These are phyloP conservation scores for Nephotettix cincticeps DNA, from an alignment of 1,140 invertebrate species.

Conservation along the genomic window DNA sequence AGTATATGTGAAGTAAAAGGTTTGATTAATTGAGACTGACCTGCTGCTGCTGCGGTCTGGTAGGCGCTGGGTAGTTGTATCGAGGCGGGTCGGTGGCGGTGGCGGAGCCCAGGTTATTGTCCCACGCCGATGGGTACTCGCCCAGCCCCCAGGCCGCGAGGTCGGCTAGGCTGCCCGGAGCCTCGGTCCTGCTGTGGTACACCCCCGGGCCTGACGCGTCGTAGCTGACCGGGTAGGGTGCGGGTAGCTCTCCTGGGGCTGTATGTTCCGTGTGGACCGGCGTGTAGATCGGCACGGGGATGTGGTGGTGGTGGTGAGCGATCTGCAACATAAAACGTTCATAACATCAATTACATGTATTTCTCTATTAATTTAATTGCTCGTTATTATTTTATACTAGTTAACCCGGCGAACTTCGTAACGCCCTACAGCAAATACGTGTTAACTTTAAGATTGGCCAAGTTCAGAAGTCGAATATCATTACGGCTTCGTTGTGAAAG, in stretches of 20 bases:
- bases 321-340: conserved; percentile 50
- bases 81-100: conserved; percentile 9
- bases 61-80: conserved; percentile 12
- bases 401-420: too few species aligned
- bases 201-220: conserved; percentile 47
- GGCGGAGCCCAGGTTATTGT: not conserved
- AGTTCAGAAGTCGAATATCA: too few species aligned
- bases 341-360: too few species aligned
- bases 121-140: conserved; percentile 26
- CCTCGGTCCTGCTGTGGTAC: conserved; percentile 35
- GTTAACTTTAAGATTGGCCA: too few species aligned
- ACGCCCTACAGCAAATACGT: too few species aligned
- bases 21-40: too few species aligned
- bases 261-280: conserved; percentile 38
- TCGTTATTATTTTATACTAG: too few species aligned
- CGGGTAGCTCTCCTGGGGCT: conserved; percentile 32
- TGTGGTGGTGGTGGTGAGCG: conserved; percentile 56
- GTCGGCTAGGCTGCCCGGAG: conserved; percentile 31
- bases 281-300: conserved; percentile 53
- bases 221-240: conserved; percentile 43
- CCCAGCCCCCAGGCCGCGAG: conserved; percentile 40
- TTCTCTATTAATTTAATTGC: too few species aligned
- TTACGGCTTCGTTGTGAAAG: too few species aligned
- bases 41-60: conserved; percentile 15
- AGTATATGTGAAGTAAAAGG: too few species aligned